These are phyloP conservation scores for Blennius ocellaris DNA, from an alignment of 2,113 vertebrate species.

Conservation along the genomic window DNA sequence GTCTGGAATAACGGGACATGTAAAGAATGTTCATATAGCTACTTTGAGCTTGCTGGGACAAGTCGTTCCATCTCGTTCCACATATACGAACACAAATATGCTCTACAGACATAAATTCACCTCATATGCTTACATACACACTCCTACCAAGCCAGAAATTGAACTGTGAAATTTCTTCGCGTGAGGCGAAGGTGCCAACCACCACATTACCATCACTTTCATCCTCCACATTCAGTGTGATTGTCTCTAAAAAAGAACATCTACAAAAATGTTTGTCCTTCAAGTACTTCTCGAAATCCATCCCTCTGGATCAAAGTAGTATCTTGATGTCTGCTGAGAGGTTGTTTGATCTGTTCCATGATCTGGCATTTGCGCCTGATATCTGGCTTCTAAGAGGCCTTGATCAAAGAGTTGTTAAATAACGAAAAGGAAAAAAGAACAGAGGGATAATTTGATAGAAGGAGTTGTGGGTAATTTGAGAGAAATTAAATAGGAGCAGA, in stretches of 20 bases:
- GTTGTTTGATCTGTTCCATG: slow-evolving; percentile 12
- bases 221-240: too few species aligned
- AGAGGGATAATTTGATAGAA: not conserved
- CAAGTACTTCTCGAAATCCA: not conserved
- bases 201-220: not conserved
- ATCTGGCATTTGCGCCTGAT: slow-evolving; percentile 8
- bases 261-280: not conserved
- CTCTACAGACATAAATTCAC: too few species aligned
- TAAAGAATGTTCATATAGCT: not conserved
- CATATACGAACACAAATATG: too few species aligned
- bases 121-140: too few species aligned
- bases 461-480: not conserved
- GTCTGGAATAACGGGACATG: not conserved
- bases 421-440: not conserved
- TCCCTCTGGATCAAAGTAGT: not conserved
- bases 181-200: not conserved
- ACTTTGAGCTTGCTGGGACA: too few species aligned
- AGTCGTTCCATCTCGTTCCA: too few species aligned
- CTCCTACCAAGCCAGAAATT: too few species aligned
- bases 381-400: not conserved
- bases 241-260: not conserved
- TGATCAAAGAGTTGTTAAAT: slow-evolving; percentile 16
- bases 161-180: too few species aligned
- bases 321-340: not conserved
- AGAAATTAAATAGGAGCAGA: not conserved